Percentiles rank a stretch among this genome's conserved stretches.
phyloP scores from a whole-genome alignment of 2,797 vertebrate genomes.

The Enteromius treurensis region DNA sequence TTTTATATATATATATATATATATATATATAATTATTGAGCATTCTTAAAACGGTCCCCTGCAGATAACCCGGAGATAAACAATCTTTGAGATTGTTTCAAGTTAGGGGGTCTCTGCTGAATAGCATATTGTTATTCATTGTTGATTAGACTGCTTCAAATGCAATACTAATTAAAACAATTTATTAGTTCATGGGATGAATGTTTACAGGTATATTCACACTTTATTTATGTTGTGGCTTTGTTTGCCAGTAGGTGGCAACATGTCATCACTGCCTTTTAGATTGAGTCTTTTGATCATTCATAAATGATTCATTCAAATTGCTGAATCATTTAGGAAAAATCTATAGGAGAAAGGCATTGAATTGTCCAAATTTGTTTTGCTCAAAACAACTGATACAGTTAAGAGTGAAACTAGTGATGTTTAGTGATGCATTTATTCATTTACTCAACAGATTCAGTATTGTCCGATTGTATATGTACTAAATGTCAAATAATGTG shows the following conservation, averaged over 20 bases:
- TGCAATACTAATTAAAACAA: conserved; percentile 4
- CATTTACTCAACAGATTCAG: neutral
- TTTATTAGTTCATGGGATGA: conserved; percentile 4
- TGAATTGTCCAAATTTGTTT: neutral
- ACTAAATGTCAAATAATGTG: too few relatives aligned
- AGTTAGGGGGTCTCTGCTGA: conserved; percentile 21
- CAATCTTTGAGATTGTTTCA: conserved; percentile 8
- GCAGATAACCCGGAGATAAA: conserved; percentile 8
- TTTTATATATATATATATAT: neutral
- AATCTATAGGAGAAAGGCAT: neutral
- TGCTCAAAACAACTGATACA: neutral
- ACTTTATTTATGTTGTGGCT: neutral
- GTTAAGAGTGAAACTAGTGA: neutral
- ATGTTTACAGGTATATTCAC: neutral
- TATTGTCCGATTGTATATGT: neutral
- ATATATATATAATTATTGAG: neutral
- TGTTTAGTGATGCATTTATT: neutral
- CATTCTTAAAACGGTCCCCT: neutral
- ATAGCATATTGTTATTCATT: conserved; percentile 9
- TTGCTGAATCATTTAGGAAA: neutral
- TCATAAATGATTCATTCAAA: neutral
- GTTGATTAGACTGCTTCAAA: conserved; percentile 16
- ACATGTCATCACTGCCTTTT: neutral
- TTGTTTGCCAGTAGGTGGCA: neutral
- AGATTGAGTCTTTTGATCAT: neutral